phyloP scores from a whole-genome alignment of 2,113 vertebrate genomes.

The Tyto alba region DNA sequence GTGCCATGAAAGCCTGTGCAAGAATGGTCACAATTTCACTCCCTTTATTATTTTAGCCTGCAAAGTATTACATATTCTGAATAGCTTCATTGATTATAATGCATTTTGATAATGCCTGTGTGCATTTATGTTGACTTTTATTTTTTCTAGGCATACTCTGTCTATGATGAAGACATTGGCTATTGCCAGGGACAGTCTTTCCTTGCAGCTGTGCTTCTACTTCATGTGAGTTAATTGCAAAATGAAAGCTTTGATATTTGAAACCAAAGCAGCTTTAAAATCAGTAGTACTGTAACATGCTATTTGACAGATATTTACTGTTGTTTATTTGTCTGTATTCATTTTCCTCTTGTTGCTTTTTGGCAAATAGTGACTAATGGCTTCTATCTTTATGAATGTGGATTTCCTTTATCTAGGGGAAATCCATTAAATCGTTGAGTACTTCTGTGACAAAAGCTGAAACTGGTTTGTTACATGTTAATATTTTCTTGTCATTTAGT shows the following conservation, averaged over 20 bases:
- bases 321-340: constrained; percentile 7
- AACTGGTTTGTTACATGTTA: background rate
- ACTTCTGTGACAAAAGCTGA: background rate
- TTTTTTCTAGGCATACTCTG: constrained; percentile 89
- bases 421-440: background rate
- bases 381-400: background rate
- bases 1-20: background rate
- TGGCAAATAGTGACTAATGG: background rate
- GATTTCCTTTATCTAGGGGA: background rate
- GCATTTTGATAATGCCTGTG: background rate
- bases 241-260: background rate
- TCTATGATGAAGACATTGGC: constrained; percentile 97
- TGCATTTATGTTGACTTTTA: background rate
- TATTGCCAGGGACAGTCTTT: constrained; percentile 99
- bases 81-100: background rate
- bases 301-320: constrained; percentile 9
- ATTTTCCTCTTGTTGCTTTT: constrained; percentile 10
- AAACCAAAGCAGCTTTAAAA: background rate
- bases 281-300: background rate
- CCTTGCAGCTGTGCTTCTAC: constrained; percentile 91
- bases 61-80: background rate
- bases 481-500: background rate
- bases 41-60: background rate
- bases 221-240: constrained; percentile 87
- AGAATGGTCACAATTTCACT: background rate